phyloP scores from a whole-genome alignment of 2,113 vertebrate genomes.

The Antigone vipio region DNA sequence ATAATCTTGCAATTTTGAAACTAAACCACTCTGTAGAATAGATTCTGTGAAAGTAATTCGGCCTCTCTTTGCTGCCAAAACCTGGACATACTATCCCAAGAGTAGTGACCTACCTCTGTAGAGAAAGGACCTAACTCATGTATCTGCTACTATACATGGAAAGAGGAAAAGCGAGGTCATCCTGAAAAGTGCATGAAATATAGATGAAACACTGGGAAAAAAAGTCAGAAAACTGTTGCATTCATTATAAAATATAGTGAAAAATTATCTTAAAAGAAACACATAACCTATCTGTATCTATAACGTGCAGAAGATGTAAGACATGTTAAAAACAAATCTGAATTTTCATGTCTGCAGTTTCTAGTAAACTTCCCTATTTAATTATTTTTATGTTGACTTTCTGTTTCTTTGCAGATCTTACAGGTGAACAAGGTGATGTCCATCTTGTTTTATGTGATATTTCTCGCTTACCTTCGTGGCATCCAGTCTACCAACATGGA shows the following conservation, averaged over 20 bases:
- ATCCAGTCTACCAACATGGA: constrained; percentile 93
- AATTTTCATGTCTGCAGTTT: neutral
- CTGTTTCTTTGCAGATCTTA: constrained; percentile 87
- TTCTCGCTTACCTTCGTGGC: constrained; percentile 96
- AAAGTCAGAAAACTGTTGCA: neutral
- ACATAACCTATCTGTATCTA: neutral
- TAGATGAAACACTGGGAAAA: neutral
- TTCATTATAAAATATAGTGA: neutral
- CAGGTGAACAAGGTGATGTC: constrained; percentile 99
- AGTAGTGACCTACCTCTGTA: neutral
- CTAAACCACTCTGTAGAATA: neutral
- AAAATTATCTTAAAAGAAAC: neutral
- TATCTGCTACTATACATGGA: neutral
- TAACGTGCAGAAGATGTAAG: neutral
- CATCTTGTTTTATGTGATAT: constrained; percentile 98
- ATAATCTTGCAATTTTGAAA: neutral
- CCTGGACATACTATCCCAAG: neutral
- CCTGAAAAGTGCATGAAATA: neutral
- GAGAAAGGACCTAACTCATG: neutral
- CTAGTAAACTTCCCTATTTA: neutral
- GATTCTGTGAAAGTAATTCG: neutral
- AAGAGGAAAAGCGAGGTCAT: neutral
- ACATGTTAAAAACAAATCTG: neutral
- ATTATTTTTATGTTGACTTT: neutral
- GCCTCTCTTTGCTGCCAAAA: neutral